These are phyloP conservation scores for Iguana delicatissima DNA, from an alignment of 2,797 vertebrate species.

Conservation along the genomic window DNA sequence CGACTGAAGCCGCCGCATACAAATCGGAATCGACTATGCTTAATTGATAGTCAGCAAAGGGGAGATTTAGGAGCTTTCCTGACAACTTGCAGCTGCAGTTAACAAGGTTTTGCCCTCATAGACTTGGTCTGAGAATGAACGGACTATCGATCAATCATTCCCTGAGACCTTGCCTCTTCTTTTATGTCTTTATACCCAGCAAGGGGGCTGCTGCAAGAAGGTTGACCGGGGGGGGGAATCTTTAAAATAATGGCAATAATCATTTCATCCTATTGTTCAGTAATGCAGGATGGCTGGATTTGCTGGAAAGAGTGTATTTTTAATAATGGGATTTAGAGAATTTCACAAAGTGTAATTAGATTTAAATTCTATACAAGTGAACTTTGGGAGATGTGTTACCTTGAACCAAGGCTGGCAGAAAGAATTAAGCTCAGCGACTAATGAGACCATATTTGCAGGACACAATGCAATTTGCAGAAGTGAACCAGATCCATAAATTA, in stretches of 20 bases:
- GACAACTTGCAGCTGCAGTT: slow-evolving; percentile 15
- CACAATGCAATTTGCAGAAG: slow-evolving; percentile 39
- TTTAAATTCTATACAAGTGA: slow-evolving; percentile 60
- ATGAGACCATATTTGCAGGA: slow-evolving; percentile 54
- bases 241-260: slow-evolving; percentile 32
- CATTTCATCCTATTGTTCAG: slow-evolving; percentile 18
- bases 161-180: slow-evolving; percentile 12
- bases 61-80: not conserved
- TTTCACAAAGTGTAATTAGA: slow-evolving; percentile 62
- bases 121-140: slow-evolving; percentile 37
- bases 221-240: slow-evolving; percentile 12
- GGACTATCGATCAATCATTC: slow-evolving; percentile 24
- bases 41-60: slow-evolving; percentile 17
- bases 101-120: slow-evolving; percentile 10
- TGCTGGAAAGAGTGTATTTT: slow-evolving; percentile 37
- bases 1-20: not conserved
- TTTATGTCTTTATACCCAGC: not conserved
- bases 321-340: slow-evolving; percentile 39
- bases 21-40: not conserved
- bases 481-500: slow-evolving; percentile 35
- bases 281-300: slow-evolving; percentile 28
- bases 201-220: not conserved
- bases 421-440: slow-evolving; percentile 52
- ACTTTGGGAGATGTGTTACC: slow-evolving; percentile 56
- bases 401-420: slow-evolving; percentile 55